Base-by-base conservation (phyloP, 1,140 invertebrate genomes). In the Drosophila sp. region DNA sequence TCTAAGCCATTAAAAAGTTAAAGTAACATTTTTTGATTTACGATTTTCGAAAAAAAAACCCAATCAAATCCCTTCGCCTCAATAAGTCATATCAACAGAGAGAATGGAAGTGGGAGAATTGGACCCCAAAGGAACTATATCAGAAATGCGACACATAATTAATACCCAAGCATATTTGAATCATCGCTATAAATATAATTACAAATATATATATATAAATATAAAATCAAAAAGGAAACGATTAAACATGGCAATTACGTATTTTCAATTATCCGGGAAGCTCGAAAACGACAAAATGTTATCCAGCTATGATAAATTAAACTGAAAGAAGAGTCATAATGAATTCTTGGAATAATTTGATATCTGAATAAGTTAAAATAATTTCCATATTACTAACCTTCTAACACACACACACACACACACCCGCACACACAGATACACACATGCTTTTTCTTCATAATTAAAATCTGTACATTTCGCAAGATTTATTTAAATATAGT, bases 401-500 rank as follows among this genome's bases (percentile, higher is more conserved):
- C 6, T 4, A 38, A 3, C 10, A 8, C 35, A 38, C 3, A 38
- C 8, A 0, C 11, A 0, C 0, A 50, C 1, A 5, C 23, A 23
- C 25, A 2, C 17, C 3, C 10, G 8, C 2, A 3, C 23, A 10
- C 10, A 10, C 25, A 8, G 6, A 17, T 17, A 17, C 17, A 17
- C 17, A 17, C 17, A 17, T 17, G 17, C 17, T 17, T 17, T 17
- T 17, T 17, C 17, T 27, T 27, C 7, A 27, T 27, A 50, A 50
- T 27, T 50, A 1, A 50, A 50, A 47, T n/a, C 29, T 58, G 17
- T 32, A 35, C 66, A 54, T 78, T 76, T 76, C 76, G 68, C 68
- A 78, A 78, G 44, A 60, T 63, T 67, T 44, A 75, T 38, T 38
- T 27, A 25, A 60, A n/a, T 17, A 7, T 4, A 74, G 44, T 75